These are phyloP conservation scores for Anabacerthia variegaticeps DNA, from an alignment of 2,797 vertebrate species.

Conservation along the genomic window DNA sequence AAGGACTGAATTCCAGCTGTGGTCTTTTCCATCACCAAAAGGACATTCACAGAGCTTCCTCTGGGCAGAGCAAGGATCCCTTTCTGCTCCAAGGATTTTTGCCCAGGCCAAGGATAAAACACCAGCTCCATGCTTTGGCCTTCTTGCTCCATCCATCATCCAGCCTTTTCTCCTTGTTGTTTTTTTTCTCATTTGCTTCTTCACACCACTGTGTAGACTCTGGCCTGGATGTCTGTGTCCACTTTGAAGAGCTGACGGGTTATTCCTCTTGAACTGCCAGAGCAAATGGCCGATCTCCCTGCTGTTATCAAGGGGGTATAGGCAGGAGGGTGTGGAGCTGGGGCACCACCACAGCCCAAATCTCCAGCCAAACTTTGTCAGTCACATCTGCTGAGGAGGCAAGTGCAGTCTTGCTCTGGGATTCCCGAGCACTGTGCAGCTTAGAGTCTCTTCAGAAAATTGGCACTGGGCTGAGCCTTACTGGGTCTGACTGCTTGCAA, in stretches of 20 bases:
- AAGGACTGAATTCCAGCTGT: not conserved
- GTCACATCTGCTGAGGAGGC: not conserved
- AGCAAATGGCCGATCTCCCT: not conserved
- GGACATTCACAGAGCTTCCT: not conserved
- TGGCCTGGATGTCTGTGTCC: not conserved
- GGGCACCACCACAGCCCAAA: not conserved
- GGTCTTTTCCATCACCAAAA: not conserved
- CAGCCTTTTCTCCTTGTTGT: not conserved
- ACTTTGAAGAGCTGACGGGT: not conserved
- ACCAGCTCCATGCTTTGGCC: not conserved
- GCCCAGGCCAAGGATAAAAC: not conserved
- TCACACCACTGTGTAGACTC: not conserved
- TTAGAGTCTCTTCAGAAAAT: not conserved
- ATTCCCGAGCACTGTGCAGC: not conserved
- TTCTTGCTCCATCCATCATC: not conserved
- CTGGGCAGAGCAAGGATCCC: not conserved
- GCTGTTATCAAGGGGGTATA: not conserved
- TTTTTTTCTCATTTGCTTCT: not conserved
- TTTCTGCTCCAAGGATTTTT: not conserved
- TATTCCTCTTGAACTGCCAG: not conserved
- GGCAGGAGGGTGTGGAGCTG: not conserved
- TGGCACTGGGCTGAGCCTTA: not conserved
- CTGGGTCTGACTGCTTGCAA: not conserved
- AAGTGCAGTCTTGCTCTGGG: not conserved
- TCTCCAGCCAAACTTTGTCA: not conserved